Conservation (phyloP, 2,888 invertebrate genomes). For the Crematogaster levior region DNA sequence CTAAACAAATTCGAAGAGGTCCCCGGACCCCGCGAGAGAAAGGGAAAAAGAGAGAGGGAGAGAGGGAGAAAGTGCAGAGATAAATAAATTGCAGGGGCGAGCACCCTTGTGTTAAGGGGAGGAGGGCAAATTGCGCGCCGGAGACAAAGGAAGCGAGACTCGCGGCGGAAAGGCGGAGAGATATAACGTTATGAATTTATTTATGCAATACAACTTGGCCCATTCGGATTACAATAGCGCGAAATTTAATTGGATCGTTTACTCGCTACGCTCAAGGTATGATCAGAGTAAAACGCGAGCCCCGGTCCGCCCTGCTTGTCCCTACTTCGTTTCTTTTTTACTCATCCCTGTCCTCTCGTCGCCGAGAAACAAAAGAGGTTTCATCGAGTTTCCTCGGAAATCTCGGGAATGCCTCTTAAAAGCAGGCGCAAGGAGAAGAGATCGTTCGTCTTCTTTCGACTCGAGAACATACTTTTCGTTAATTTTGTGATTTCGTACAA, state of each 20-base stretch:
- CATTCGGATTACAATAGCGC: constrained; percentile 77
- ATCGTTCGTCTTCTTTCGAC: constrained; percentile 50
- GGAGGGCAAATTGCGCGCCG: constrained; percentile 58
- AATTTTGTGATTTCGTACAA: constrained; percentile 55
- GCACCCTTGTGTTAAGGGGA: constrained; percentile 34
- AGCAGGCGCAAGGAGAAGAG: constrained; percentile 36
- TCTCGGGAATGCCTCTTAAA: constrained; percentile 60
- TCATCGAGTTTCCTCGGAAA: constrained; percentile 62
- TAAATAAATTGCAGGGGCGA: constrained; percentile 59
- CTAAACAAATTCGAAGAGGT: constrained; percentile 69
- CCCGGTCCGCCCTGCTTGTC: constrained; percentile 42
- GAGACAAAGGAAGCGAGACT: constrained; percentile 68
- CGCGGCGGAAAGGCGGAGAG: constrained; percentile 65
- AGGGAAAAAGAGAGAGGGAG: not conserved
- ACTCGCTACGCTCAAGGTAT: constrained; percentile 58
- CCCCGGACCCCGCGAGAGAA: constrained; percentile 32
- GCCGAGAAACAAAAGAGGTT: constrained; percentile 69
- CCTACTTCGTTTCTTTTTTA: constrained; percentile 49
- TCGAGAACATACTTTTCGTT: constrained; percentile 38
- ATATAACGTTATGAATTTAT: constrained; percentile 77
- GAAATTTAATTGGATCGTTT: constrained; percentile 78
- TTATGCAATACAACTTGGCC: constrained; percentile 77
- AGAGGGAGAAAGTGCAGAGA: constrained; percentile 36
- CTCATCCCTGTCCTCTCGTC: constrained; percentile 50
- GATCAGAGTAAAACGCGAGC: constrained; percentile 66